Conservation (phyloP, 2,888 invertebrate species). For the Mythimna ferrago region DNA sequence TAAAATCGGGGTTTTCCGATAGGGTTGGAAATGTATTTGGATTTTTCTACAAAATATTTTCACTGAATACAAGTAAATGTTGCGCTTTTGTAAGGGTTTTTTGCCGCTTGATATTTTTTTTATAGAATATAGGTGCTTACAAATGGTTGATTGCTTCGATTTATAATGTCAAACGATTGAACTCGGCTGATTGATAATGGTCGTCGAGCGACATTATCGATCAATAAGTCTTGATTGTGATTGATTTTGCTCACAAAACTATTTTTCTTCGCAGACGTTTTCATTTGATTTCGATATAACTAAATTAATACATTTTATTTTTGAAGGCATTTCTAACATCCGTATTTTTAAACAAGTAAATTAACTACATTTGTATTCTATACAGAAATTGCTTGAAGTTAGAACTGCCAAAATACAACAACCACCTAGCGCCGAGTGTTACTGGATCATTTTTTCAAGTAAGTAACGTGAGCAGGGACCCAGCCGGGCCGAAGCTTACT, state of each 20-base stretch:
- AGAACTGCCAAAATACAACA: too few relatives aligned
- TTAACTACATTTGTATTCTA: too few relatives aligned
- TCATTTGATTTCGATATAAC: neutral
- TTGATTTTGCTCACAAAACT: slow-evolving; percentile 7
- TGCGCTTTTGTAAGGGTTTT: slow-evolving; percentile 19
- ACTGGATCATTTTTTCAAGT: too few relatives aligned
- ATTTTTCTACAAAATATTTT: slow-evolving; percentile 42
- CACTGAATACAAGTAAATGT: slow-evolving; percentile 25
- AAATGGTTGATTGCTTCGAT: slow-evolving; percentile 25
- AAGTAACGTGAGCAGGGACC: too few relatives aligned
- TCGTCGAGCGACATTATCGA: neutral
- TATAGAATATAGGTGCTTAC: slow-evolving; percentile 1
- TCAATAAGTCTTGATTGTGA: slow-evolving; percentile 27
- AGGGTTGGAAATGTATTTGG: slow-evolving; percentile 23
- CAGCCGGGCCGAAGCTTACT: too few relatives aligned
- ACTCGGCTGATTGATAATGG: slow-evolving; percentile 15
- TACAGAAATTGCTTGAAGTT: too few relatives aligned
- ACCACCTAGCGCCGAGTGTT: too few relatives aligned
- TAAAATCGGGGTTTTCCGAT: slow-evolving; percentile 40
- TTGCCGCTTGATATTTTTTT: slow-evolving; percentile 18
- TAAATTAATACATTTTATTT: neutral
- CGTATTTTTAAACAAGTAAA: too few relatives aligned
- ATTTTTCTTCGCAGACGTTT: neutral
- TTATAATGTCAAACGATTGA: slow-evolving; percentile 28
- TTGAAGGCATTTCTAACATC: too few relatives aligned